These are phyloP conservation scores for Formicarius rufipectus DNA, from an alignment of 2,113 vertebrate genomes.

Conservation along the genomic window DNA sequence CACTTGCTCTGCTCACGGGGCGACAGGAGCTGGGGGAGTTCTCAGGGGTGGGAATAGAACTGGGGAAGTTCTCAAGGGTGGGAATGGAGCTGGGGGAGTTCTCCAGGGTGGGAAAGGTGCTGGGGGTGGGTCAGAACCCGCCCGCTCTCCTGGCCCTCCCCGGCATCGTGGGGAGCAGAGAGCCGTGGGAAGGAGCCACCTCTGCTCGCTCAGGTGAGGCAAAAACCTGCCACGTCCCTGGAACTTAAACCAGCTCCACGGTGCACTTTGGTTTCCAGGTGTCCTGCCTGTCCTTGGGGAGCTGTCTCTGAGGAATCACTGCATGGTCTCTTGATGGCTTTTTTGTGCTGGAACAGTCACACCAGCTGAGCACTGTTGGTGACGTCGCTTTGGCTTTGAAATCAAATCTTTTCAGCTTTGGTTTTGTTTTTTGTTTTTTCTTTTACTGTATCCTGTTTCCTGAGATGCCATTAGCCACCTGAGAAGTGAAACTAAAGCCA, in stretches of 20 bases:
- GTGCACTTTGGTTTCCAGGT: background rate
- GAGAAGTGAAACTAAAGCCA: background rate
- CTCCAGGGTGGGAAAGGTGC: rapidly evolving
- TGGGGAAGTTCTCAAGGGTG: rapidly evolving
- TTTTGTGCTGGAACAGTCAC: background rate
- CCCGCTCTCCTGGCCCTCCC: rapidly evolving
- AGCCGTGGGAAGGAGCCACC: background rate
- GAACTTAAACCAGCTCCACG: rapidly evolving
- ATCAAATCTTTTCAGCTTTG: background rate
- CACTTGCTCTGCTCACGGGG: rapidly evolving
- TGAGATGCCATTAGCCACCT: background rate
- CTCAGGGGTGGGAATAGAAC: rapidly evolving
- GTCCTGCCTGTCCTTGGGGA: background rate
- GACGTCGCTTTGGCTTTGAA: background rate
- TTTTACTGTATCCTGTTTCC: background rate
- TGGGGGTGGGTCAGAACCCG: rapidly evolving
- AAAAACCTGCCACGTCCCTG: background rate
- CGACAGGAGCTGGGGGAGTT: background rate
- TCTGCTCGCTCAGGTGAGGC: rapidly evolving
- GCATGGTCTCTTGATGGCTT: background rate
- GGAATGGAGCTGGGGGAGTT: background rate
- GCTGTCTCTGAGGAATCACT: background rate
- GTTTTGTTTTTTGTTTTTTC: too few species aligned
- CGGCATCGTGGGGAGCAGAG: background rate
- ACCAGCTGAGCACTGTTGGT: background rate